phyloP scores from a whole-genome alignment of 2,113 vertebrate genomes.

The Apeltes quadracus region DNA sequence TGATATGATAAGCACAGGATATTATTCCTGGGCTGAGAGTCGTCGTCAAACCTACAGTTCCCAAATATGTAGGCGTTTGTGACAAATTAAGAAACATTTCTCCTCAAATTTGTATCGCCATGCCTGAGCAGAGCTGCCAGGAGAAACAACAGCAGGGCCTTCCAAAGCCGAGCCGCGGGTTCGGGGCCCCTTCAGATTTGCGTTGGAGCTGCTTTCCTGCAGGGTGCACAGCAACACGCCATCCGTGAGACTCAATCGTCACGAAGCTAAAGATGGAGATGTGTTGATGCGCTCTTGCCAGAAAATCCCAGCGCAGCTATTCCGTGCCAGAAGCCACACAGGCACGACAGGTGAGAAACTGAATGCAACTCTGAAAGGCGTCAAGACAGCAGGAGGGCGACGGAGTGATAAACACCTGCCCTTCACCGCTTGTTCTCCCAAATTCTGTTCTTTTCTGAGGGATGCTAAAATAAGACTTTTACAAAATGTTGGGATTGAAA shows the following conservation, averaged over 20 bases:
- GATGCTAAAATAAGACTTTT: neutral
- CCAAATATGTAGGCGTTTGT: neutral
- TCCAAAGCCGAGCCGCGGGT: constrained; percentile 19
- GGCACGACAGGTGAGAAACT: constrained; percentile 60
- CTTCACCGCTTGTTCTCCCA: constrained; percentile 25
- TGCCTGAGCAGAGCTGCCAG: constrained; percentile 16
- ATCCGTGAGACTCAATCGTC: constrained; percentile 44
- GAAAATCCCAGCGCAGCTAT: constrained; percentile 61
- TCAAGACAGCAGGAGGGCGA: constrained; percentile 20
- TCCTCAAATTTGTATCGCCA: neutral
- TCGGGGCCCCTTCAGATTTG: constrained; percentile 26
- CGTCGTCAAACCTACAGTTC: neutral
- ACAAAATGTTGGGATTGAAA: constrained; percentile 12
- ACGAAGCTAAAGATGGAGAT: constrained; percentile 62
- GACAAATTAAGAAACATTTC: constrained; percentile 12
- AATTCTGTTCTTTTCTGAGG: constrained; percentile 1
- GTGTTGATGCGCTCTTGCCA: constrained; percentile 67
- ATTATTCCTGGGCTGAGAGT: constrained; percentile 10
- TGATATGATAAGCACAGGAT: constrained; percentile 21
- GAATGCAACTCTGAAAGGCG: constrained; percentile 35
- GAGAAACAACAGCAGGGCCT: constrained; percentile 20
- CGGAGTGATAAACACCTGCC: constrained; percentile 25
- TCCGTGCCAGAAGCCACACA: constrained; percentile 56
- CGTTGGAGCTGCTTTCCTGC: constrained; percentile 45
- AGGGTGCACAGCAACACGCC: constrained; percentile 38